Conservation (phyloP, 1,140 invertebrate genomes). For the Druon quercuslanigerum region DNA sequence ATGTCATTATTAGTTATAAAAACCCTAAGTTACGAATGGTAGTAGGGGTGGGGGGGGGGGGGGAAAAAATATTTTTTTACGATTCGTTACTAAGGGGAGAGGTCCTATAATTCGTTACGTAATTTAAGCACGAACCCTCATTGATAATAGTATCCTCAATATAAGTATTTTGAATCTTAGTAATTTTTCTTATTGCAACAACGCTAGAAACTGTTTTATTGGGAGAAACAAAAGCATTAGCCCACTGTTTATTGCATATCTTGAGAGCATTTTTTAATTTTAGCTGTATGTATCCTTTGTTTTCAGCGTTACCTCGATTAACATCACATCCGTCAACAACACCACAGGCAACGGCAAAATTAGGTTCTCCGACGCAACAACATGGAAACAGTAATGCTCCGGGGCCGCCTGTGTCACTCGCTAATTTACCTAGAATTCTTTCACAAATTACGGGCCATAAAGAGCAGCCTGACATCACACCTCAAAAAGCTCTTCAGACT, state of each 20-base stretch:
- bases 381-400: slow-evolving; percentile 75
- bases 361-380: slow-evolving; percentile 74
- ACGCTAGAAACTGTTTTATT: not conserved
- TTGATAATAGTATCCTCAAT: not conserved
- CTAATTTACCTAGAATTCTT: slow-evolving; percentile 75
- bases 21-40: too few relatives aligned
- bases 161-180: slow-evolving; percentile 9
- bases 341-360: slow-evolving; percentile 71
- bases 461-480: slow-evolving; percentile 75
- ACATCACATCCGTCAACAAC: slow-evolving; percentile 77
- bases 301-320: slow-evolving; percentile 80
- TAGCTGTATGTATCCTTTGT: not conserved
- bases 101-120: too few relatives aligned
- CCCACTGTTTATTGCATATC: too few relatives aligned
- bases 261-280: too few relatives aligned
- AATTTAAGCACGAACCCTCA: too few relatives aligned
- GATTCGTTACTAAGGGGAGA: too few relatives aligned
- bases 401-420: slow-evolving; percentile 75
- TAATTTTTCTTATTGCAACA: not conserved
- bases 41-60: too few relatives aligned
- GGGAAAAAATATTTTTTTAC: too few relatives aligned
- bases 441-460: slow-evolving; percentile 76
- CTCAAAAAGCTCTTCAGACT: slow-evolving; percentile 79
- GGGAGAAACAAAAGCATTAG: too few relatives aligned
- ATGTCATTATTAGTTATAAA: too few relatives aligned